A percentile compares a stretch with the other conserved stretches of the same genome.
Evolutionary conservation across 1,140 invertebrate species (phyloP).

Genomic region (Pseudomyrmex sp.): DNA sequence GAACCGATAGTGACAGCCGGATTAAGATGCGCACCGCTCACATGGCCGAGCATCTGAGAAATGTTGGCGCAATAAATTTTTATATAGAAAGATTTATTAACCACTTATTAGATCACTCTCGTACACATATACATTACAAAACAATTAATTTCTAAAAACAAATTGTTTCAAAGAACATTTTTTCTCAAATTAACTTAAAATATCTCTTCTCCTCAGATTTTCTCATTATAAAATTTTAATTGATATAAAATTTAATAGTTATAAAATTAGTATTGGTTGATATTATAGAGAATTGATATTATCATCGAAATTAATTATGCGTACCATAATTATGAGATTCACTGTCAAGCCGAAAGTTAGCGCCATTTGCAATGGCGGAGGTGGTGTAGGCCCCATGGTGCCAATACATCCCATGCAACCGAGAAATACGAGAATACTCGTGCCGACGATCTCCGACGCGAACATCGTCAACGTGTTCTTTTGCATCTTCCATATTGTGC

Average conservation of each 20-base stretch:
- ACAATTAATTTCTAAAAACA: no score
- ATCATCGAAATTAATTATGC: neutral
- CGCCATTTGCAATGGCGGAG: constrained; percentile 86
- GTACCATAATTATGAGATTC: constrained; percentile 88
- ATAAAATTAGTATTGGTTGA: no score
- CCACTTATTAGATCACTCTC: no score
- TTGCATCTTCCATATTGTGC: constrained; percentile 72
- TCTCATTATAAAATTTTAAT: no score
- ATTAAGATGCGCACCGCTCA: constrained; percentile 91
- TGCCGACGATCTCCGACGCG: constrained; percentile 90
- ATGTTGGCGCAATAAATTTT: neutral
- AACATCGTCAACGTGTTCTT: constrained; percentile 77
- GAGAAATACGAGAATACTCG: constrained; percentile 90
- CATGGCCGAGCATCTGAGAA: constrained; percentile 88
- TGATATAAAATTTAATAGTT: no score
- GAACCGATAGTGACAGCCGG: constrained; percentile 91
- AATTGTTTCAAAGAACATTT: no score
- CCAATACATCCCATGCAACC: constrained; percentile 90
- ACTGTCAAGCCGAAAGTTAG: constrained; percentile 90
- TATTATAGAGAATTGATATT: neutral
- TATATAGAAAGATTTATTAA: neutral
- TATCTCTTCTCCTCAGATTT: no score
- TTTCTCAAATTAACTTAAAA: no score
- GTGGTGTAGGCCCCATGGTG: constrained; percentile 72
- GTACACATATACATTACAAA: no score